These are phyloP conservation scores for Uloborus diversus DNA, from an alignment of 1,140 invertebrate species.

Conservation along the genomic window DNA sequence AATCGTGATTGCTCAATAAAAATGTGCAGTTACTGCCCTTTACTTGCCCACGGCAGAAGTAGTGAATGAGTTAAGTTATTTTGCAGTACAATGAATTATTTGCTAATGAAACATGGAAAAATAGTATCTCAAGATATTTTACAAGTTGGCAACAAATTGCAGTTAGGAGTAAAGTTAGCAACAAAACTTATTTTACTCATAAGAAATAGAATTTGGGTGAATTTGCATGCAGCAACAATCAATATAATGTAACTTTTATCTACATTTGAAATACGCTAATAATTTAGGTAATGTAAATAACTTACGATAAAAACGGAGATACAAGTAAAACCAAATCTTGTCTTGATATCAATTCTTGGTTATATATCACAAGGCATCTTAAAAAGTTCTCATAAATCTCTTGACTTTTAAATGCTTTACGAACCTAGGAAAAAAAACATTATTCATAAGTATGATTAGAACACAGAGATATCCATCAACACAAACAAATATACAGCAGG, in stretches of 20 bases:
- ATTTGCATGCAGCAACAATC: too few relatives aligned
- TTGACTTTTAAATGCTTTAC: conserved; percentile 82
- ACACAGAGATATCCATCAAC: conserved; percentile 2
- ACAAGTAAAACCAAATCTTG: conserved; percentile 87
- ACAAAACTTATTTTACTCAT: not conserved
- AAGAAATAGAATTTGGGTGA: too few relatives aligned
- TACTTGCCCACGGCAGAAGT: too few relatives aligned
- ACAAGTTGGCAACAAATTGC: not conserved
- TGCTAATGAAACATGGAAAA: too few relatives aligned
- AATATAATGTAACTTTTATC: too few relatives aligned
- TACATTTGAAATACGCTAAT: not conserved
- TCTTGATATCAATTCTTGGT: conserved; percentile 91
- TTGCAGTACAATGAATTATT: too few relatives aligned
- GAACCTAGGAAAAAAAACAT: conserved; percentile 73
- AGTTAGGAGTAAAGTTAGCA: not conserved
- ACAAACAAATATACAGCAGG: too few relatives aligned
- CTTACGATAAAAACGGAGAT: conserved; percentile 84
- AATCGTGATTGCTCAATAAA: too few relatives aligned
- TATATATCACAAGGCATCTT: conserved; percentile 92
- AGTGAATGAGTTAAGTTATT: too few relatives aligned
- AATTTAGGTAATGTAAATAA: conserved; percentile 60
- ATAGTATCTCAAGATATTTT: too few relatives aligned
- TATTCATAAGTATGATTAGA: too few relatives aligned
- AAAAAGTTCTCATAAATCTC: conserved; percentile 97
- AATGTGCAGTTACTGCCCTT: too few relatives aligned